phyloP scores from a whole-genome alignment of 2,113 vertebrate genomes.

The Pithys albifrons region DNA sequence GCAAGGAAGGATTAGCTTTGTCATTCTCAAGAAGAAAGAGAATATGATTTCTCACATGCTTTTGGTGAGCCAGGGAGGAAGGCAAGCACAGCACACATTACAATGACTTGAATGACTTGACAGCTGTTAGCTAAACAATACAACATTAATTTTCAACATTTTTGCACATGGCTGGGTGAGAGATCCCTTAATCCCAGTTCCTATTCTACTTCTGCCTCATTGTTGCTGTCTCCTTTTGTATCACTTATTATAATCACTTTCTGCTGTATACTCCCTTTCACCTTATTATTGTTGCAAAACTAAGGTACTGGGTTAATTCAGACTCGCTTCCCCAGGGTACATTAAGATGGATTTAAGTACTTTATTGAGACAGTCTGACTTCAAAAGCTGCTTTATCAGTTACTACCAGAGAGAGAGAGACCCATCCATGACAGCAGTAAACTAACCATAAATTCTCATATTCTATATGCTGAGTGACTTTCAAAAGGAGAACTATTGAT shows the following conservation, averaged over 20 bases:
- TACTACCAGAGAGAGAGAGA: conserved; percentile 67
- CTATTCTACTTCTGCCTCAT: conserved; percentile 71
- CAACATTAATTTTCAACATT: conserved; percentile 73
- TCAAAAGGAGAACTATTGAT: conserved; percentile 71
- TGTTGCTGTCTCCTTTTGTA: conserved; percentile 67
- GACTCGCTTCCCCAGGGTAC: conserved; percentile 69
- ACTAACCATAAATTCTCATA: conserved; percentile 63
- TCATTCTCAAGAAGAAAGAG: conserved; percentile 68
- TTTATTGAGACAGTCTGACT: conserved; percentile 75
- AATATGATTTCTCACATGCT: conserved; percentile 66
- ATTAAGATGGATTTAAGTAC: conserved; percentile 75
- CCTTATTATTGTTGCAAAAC: conserved; percentile 73
- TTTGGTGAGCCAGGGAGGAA: conserved; percentile 36
- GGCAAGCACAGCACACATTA: conserved; percentile 61
- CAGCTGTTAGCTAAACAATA: conserved; percentile 77
- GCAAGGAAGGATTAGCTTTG: conserved; percentile 72
- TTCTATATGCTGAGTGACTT: conserved; percentile 66
- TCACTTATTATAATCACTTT: conserved; percentile 69
- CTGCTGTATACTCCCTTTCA: conserved; percentile 70
- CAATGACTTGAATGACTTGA: conserved; percentile 70
- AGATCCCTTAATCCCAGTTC: conserved; percentile 79
- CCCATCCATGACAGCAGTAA: conserved; percentile 72
- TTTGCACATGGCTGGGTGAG: conserved; percentile 74
- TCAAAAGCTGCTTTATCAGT: conserved; percentile 80
- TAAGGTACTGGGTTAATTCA: conserved; percentile 75